phyloP scores from a whole-genome alignment of 2,888 invertebrate species.

The Eupithecia insigniata region DNA sequence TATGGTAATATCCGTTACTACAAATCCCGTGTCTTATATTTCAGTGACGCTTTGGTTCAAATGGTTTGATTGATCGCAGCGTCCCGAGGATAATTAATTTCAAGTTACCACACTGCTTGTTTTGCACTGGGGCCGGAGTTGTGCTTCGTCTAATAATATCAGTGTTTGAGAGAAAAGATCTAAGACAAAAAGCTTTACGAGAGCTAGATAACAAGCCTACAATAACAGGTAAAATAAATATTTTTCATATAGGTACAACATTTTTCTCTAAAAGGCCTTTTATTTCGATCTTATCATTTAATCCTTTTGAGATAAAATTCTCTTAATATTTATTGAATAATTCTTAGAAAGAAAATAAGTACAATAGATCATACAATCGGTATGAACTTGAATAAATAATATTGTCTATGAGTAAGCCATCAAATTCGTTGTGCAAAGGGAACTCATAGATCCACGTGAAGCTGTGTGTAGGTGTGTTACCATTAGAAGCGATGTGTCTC shows the following conservation, averaged over 20 bases:
- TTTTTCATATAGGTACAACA: background rate
- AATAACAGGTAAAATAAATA: background rate
- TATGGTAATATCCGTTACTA: background rate
- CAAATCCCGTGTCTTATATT: slow-evolving; percentile 17
- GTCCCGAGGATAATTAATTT: slow-evolving; percentile 28
- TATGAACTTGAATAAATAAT: background rate
- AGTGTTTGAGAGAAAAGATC: slow-evolving; percentile 13
- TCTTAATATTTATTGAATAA: background rate
- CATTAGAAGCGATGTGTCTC: background rate
- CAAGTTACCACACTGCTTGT: slow-evolving; percentile 29
- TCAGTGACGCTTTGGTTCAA: slow-evolving; percentile 10
- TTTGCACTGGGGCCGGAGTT: slow-evolving; percentile 32
- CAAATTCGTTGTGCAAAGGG: background rate
- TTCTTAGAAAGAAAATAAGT: background rate
- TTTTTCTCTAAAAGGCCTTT: background rate
- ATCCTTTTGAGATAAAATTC: background rate
- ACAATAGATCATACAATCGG: background rate
- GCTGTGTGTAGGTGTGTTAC: background rate
- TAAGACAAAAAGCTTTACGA: slow-evolving; percentile 9
- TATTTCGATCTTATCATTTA: background rate
- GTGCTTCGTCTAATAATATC: background rate
- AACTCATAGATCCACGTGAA: no score
- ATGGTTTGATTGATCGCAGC: slow-evolving; percentile 31
- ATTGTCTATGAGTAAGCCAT: background rate
- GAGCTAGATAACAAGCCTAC: background rate